phyloP scores from a whole-genome alignment of 2,113 vertebrate genomes.

The Synchiropus splendidus region DNA sequence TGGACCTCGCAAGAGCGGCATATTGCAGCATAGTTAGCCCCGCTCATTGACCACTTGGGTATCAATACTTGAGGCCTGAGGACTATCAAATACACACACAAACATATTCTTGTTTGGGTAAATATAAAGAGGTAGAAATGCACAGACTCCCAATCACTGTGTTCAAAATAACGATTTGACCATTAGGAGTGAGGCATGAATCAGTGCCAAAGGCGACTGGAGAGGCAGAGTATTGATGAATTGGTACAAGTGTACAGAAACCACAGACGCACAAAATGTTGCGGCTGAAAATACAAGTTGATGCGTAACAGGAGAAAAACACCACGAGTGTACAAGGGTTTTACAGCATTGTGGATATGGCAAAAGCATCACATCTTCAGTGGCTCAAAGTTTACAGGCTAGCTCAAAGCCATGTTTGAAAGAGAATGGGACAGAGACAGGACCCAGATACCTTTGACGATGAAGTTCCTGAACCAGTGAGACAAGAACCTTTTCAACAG shows the following conservation, averaged over 20 bases:
- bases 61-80: conserved; percentile 56
- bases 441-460: too few relatives aligned
- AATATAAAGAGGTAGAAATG: conserved; percentile 13
- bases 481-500: too few relatives aligned
- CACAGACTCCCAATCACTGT: conserved; percentile 23
- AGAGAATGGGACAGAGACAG: too few relatives aligned
- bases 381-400: too few relatives aligned
- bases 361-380: too few relatives aligned
- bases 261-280: not conserved
- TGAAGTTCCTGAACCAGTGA: too few relatives aligned
- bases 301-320: conserved; percentile 2
- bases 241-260: conserved; percentile 16
- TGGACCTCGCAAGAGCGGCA: conserved; percentile 35
- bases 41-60: conserved; percentile 55
- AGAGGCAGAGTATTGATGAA: conserved; percentile 30
- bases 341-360: too few relatives aligned
- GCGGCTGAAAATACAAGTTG: conserved; percentile 3
- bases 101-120: conserved; percentile 10
- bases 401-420: too few relatives aligned
- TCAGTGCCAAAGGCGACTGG: conserved; percentile 43
- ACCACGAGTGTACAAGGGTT: too few relatives aligned
- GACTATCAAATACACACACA: conserved; percentile 17
- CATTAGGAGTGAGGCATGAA: conserved; percentile 46
- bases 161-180: conserved; percentile 53
- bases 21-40: conserved; percentile 53